Conservation (phyloP, 2,797 vertebrate genomes). For the Sebastes iracundus region DNA sequence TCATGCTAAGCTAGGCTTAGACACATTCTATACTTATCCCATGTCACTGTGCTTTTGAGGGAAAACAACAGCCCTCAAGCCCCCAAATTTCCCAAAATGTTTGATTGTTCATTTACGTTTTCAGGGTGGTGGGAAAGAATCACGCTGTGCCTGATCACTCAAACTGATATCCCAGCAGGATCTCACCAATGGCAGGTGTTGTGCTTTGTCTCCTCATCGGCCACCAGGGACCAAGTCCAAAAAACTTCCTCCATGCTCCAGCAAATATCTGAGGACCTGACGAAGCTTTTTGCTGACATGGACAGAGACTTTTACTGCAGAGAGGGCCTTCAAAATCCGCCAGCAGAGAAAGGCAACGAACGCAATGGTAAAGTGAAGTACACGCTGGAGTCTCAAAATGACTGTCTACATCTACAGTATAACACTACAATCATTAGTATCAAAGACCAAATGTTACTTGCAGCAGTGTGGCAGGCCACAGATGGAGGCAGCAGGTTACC, state of each 20-base stretch:
- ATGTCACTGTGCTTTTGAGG: neutral
- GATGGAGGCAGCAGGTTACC: neutral
- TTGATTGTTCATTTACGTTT: neutral
- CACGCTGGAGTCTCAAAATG: neutral
- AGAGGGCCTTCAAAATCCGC: neutral
- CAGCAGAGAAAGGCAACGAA: neutral
- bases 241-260: neutral
- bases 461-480: neutral
- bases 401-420: neutral
- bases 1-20: neutral
- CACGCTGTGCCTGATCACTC: neutral
- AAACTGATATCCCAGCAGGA: neutral
- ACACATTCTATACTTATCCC: neutral
- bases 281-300: conserved; percentile 1
- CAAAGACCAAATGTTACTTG: neutral
- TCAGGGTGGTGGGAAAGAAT: neutral
- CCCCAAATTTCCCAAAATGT: neutral
- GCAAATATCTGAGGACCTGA: neutral
- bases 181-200: neutral
- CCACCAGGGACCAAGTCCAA: neutral
- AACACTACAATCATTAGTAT: neutral
- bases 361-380: neutral
- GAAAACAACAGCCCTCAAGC: neutral
- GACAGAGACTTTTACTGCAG: neutral
- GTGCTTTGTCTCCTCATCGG: neutral